These are phyloP conservation scores for Myzus persicae DNA, from an alignment of 1,140 invertebrate genomes.

Conservation along the genomic window DNA sequence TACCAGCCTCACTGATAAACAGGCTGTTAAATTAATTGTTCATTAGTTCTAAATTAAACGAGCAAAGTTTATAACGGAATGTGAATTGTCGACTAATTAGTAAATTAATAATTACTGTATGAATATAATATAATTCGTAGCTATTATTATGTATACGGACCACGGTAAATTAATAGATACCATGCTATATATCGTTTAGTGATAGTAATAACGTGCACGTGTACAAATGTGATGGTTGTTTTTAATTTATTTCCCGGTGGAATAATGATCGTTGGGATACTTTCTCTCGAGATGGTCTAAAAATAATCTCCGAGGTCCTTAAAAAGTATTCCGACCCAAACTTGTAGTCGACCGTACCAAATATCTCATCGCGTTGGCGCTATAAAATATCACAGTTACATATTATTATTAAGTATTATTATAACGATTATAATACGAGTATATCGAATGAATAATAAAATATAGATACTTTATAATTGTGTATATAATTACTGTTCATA, in stretches of 20 bases:
- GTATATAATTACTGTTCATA: background rate
- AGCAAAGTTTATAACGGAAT: background rate
- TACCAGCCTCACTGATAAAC: background rate
- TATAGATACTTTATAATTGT: background rate
- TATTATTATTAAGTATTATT: background rate
- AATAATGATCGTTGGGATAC: background rate
- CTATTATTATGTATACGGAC: background rate
- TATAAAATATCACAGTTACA: background rate
- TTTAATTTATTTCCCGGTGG: constrained; percentile 8
- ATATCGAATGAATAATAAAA: background rate
- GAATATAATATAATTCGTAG: background rate
- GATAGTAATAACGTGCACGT: background rate
- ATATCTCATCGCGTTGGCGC: background rate
- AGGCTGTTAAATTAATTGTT: background rate
- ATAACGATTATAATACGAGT: background rate
- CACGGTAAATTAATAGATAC: background rate
- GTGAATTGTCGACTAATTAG: background rate
- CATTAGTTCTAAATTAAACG: background rate
- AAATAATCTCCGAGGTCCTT: background rate
- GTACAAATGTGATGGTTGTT: background rate
- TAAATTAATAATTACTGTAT: background rate
- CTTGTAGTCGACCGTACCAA: background rate
- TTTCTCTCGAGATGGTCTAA: constrained; percentile 36
- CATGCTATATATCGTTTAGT: background rate
- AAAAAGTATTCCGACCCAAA: background rate